Conservation (phyloP, 2,888 invertebrate genomes). For the Brenthis ino region DNA sequence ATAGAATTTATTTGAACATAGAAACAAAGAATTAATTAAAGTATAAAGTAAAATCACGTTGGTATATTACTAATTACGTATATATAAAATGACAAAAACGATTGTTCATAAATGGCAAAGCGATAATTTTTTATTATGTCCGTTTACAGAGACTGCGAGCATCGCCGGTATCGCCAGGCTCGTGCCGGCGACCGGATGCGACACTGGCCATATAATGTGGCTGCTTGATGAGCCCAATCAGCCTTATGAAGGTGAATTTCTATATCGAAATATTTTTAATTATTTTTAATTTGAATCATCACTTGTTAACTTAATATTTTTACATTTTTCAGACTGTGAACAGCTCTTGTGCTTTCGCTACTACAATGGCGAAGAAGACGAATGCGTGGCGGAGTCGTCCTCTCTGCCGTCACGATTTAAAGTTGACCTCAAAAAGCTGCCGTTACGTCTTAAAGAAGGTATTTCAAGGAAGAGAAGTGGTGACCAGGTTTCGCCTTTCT, state of each 20-base stretch:
- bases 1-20: too few species aligned
- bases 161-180: constrained; percentile 70
- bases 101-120: constrained; percentile 15
- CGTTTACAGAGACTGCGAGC: constrained; percentile 66
- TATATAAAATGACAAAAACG: constrained; percentile 2
- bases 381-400: constrained; percentile 85
- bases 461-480: constrained; percentile 77
- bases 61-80: too few species aligned
- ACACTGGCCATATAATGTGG: constrained; percentile 86
- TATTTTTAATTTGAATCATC: too few species aligned
- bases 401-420: constrained; percentile 72
- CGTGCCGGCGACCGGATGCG: constrained; percentile 81
- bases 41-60: too few species aligned
- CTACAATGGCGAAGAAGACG: constrained; percentile 85
- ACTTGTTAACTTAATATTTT: constrained; percentile 2
- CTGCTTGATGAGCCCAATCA: constrained; percentile 85
- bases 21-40: too few species aligned
- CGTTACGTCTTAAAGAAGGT: constrained; percentile 79
- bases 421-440: constrained; percentile 82
- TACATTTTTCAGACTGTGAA: constrained; percentile 83
- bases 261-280: neutral
- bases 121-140: constrained; percentile 35
- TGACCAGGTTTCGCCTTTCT: constrained; percentile 73
- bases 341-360: constrained; percentile 87
- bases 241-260: constrained; percentile 81